Evolutionary conservation across 2,113 vertebrate genomes (phyloP).

Genomic region (Aleadryas rufinucha): DNA sequence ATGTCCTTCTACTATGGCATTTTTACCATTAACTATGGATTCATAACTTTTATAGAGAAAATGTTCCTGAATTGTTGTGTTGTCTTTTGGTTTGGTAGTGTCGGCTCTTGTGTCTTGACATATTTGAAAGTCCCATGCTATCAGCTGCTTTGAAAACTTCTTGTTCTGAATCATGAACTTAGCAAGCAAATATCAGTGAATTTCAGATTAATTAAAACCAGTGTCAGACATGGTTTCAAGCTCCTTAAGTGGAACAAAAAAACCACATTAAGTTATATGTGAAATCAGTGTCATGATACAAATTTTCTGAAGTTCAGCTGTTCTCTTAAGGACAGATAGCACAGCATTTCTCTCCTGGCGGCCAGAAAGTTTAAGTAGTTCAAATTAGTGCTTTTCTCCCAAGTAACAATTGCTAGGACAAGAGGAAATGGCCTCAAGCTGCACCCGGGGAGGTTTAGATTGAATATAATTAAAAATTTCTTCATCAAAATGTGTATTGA

Average conservation of each 20-base stretch:
- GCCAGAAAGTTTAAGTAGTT: not conserved
- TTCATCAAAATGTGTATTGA: not conserved
- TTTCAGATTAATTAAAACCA: not conserved
- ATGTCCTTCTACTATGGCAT: not conserved
- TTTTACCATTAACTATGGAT: not conserved
- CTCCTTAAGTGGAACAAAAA: not conserved
- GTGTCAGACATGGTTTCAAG: not conserved
- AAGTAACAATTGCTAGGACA: not conserved
- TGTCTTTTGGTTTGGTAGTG: not conserved
- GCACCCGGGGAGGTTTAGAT: not conserved
- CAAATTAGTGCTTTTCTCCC: not conserved
- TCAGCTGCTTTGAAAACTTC: not conserved
- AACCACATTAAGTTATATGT: not conserved
- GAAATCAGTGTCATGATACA: not conserved
- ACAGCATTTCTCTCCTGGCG: not conserved
- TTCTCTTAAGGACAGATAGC: not conserved
- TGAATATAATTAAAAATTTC: not conserved
- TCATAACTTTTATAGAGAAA: not conserved
- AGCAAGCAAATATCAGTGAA: not conserved
- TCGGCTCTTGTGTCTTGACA: not conserved
- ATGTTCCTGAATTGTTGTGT: not conserved
- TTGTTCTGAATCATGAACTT: not conserved
- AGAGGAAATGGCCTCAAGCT: not conserved
- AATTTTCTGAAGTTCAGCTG: not conserved
- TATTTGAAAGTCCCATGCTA: not conserved